Conservation (phyloP, 2,113 vertebrate genomes). For the Agapornis roseicollis region DNA sequence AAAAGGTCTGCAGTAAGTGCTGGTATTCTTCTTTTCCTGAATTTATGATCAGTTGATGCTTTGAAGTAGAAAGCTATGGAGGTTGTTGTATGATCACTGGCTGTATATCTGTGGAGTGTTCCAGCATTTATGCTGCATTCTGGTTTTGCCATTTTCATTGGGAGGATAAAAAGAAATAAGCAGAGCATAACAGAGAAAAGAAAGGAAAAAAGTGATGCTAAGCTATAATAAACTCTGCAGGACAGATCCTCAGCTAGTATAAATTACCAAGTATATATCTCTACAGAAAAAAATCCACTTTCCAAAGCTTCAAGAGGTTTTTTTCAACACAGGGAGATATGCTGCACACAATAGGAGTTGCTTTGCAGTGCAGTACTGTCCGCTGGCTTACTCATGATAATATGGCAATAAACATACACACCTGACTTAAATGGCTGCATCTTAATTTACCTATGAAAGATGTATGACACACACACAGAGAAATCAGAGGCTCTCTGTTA, state of each 20-base stretch:
- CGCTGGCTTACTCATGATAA: not conserved
- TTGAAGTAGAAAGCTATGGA: not conserved
- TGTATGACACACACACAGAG: not conserved
- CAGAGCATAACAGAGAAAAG: not conserved
- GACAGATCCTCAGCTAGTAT: not conserved
- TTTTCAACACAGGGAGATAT: not conserved
- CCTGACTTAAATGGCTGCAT: not conserved
- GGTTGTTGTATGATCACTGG: not conserved
- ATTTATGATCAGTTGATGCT: not conserved
- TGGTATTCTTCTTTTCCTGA: not conserved
- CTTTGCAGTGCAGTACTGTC: not conserved
- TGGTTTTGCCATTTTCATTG: not conserved
- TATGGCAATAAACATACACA: not conserved
- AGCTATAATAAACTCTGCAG: not conserved
- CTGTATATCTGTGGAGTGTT: not conserved
- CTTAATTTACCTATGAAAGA: not conserved
- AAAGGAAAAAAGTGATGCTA: not conserved
- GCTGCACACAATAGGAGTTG: not conserved
- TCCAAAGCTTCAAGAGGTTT: not conserved
- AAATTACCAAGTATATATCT: not conserved
- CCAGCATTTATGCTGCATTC: not conserved
- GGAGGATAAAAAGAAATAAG: conserved; percentile 5
- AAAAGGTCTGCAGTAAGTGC: not conserved
- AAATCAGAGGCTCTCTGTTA: not conserved
- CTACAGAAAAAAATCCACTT: not conserved